phyloP scores from a whole-genome alignment of 2,797 vertebrate species.

The Aphelocoma californica region DNA sequence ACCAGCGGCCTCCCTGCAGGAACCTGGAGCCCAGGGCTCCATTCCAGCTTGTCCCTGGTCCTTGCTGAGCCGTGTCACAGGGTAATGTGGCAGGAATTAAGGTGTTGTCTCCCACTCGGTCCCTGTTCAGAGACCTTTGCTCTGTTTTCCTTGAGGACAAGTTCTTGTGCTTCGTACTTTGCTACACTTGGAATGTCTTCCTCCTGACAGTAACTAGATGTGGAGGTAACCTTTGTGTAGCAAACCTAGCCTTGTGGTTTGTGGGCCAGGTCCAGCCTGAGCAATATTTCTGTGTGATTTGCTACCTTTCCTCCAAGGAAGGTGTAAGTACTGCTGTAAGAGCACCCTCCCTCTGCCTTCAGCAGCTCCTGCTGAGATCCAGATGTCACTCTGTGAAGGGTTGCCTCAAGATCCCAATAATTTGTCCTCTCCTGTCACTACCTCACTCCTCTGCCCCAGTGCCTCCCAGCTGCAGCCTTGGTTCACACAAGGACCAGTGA shows the following conservation, averaged over 20 bases:
- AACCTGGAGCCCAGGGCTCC: neutral
- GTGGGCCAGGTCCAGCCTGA: neutral
- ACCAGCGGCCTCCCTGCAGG: neutral
- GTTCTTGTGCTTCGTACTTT: neutral
- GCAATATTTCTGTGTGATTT: neutral
- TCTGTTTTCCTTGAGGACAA: neutral
- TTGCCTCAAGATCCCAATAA: neutral
- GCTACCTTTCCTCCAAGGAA: neutral
- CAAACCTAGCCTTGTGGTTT: neutral
- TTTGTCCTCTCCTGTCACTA: neutral
- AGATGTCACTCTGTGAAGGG: neutral
- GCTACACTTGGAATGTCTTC: neutral
- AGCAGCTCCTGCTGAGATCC: neutral
- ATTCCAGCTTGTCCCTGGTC: neutral
- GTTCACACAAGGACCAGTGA: neutral
- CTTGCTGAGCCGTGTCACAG: rapidly evolving
- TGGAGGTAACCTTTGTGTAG: rapidly evolving
- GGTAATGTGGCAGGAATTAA: neutral
- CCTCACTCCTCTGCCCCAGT: neutral
- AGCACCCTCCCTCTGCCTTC: neutral
- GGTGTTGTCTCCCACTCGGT: neutral
- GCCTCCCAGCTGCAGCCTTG: neutral
- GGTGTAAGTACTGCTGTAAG: neutral
- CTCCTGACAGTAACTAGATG: neutral
- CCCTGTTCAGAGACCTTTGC: neutral